Evolutionary conservation across 2,888 invertebrate genomes (phyloP), one percentile per base, ranked within the genome.

Genomic region (Charanyca ferruginea): DNA sequence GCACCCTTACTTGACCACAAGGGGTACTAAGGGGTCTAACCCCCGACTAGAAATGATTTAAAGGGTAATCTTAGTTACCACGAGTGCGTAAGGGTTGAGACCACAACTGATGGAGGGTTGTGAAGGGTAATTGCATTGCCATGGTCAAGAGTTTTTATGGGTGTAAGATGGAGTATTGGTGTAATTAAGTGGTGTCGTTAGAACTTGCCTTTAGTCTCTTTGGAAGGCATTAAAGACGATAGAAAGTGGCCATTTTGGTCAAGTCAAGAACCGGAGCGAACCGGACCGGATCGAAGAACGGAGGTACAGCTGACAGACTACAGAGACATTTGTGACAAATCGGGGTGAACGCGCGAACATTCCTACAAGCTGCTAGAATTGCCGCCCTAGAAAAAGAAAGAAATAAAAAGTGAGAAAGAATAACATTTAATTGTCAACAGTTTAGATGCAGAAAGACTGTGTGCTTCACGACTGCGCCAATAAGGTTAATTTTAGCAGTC

Each of bases 41-140:
- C 65, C 68, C 57, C 52, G 54, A 57, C 77, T 74, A 79, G 74
- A 79, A 79, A 79, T 79, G 73, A 79, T 79, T 79, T 79, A 77
- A 60, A 80, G 76, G 77, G 76, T 73, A 77, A 76, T 77, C 77
- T 77, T 55, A 60, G 76, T 59, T 59, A 77, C 76, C 76, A 55
- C 76, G 63, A 67, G 42, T 51, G 25, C 59, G 70, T 51, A 52
- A 60, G 73, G 73, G 77, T 62, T 41, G 51, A 47, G 20, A 76
- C 76, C 76, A 52, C 76, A 64, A 76, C 32, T 67, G 77, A 76
- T 76, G 64, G 57, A 58, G 72, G 71, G 66, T 55, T 23, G 52
- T 20, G 51, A 45, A 53, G 54, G 53, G 53, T 13, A 20, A 42
- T 41, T 9, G 44, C 49, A 48, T 54, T 60, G 58, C 57, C 51